These are phyloP conservation scores for Athalia circularis DNA, from an alignment of 2,888 invertebrate genomes.

Conservation along the genomic window DNA sequence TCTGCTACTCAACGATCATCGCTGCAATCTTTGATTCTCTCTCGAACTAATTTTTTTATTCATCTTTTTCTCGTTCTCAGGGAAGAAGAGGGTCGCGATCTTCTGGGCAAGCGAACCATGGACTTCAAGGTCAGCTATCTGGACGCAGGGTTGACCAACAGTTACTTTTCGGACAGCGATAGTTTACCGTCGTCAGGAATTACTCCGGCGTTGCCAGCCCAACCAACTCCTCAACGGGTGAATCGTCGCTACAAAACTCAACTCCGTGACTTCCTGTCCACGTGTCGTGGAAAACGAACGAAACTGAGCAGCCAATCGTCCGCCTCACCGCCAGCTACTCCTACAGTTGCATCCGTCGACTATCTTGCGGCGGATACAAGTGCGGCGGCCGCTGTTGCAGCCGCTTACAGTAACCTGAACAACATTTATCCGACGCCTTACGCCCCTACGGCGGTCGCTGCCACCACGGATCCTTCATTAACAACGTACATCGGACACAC, in stretches of 20 bases:
- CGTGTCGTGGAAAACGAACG: constrained; percentile 88
- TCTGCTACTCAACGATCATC: not conserved
- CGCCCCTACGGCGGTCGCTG: constrained; percentile 82
- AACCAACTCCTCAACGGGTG: constrained; percentile 86
- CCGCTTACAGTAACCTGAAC: constrained; percentile 87
- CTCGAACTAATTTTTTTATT: not conserved
- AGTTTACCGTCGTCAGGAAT: constrained; percentile 79
- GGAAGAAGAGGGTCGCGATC: constrained; percentile 98
- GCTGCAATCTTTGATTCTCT: not conserved
- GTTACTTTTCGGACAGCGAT: constrained; percentile 92
- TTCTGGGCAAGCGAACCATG: constrained; percentile 98
- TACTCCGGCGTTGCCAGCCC: constrained; percentile 75
- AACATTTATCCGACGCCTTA: constrained; percentile 89
- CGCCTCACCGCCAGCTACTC: constrained; percentile 76
- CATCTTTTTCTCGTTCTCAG: constrained; percentile 75
- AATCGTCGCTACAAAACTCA: constrained; percentile 96
- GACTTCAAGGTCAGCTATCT: constrained; percentile 99
- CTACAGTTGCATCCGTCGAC: constrained; percentile 79
- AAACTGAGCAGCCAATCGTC: constrained; percentile 75
- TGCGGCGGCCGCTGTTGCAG: constrained; percentile 81
- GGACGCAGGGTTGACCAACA: constrained; percentile 93
- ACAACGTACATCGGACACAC: constrained; percentile 83
- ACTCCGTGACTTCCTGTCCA: constrained; percentile 92
- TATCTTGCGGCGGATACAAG: constrained; percentile 81
- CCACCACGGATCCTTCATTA: constrained; percentile 80